phyloP scores from a whole-genome alignment of 2,113 vertebrate genomes.

The Zapornia atra region DNA sequence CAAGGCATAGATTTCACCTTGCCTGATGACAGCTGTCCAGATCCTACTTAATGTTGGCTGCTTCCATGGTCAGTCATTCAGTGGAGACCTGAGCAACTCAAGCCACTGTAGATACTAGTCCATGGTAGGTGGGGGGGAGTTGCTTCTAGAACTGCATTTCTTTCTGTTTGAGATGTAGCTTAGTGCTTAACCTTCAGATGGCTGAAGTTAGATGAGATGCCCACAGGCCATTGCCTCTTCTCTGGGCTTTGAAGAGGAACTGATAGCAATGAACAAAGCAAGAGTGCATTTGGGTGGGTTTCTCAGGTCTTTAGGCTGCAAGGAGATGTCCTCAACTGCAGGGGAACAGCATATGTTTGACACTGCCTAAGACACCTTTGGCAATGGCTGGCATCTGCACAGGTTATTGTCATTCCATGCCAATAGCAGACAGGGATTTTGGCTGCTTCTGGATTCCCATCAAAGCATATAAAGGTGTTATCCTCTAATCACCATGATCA shows the following conservation, averaged over 20 bases:
- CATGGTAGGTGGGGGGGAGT: neutral
- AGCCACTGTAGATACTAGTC: neutral
- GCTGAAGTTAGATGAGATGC: neutral
- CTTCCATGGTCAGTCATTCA: neutral
- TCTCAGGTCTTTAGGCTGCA: slow-evolving; percentile 5
- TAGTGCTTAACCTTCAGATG: neutral
- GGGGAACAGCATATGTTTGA: neutral
- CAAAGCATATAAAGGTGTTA: rapidly evolving
- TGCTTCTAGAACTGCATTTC: neutral
- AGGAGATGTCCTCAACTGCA: neutral
- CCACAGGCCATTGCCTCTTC: neutral
- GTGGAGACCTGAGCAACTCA: neutral
- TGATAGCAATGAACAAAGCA: neutral
- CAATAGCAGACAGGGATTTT: neutral
- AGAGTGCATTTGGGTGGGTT: neutral
- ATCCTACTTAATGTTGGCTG: rapidly evolving
- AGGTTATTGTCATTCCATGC: neutral
- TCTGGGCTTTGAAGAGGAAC: neutral
- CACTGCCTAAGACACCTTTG: neutral
- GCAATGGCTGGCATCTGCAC: neutral
- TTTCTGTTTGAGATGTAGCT: neutral
- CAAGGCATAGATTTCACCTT: neutral
- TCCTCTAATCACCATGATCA: neutral
- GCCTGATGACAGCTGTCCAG: neutral
- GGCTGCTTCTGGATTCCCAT: neutral